Evolutionary conservation across 2,888 invertebrate genomes (phyloP), one percentile per base, ranked within the genome.

Genomic region (Amphimallon solstitiale): DNA sequence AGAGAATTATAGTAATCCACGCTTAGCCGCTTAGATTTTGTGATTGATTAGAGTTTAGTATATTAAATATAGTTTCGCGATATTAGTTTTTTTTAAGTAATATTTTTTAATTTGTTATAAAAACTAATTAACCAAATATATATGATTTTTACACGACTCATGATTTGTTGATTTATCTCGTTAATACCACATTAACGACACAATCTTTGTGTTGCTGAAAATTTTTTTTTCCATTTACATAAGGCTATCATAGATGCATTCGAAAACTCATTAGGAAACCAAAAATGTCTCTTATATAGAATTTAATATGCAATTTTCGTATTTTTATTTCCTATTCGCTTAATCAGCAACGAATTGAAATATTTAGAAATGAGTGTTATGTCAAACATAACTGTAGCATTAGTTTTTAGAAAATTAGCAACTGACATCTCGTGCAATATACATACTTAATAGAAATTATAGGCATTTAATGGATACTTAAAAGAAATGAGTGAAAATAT

Each of bases 1-100:
- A 34, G 29, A 52, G 35, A 52, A 52, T 43, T 15, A 63, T 35
- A 51, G 21, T 56, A 56, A 68, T 71, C 73, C 74, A 73, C 73
- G 74, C 73, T 74, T 74, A 72, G 71, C 66, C 68, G 70, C 69
- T 72, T 74, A 74, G 72, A 71, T 68, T 67, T 67, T 73, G 73
- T 74, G 74, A 73, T 74, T 72, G 71, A 70, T 69, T 66, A 67
- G 66, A 45, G 38, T 68, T 66, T 59, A 64, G 45, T 38, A 40
- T 29, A 62, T 49, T 51, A 62, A 62, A 51, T 40, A 21, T 61
- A 61, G n/a, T 43, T 48, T 17, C 29, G 38, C 54, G 54, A 38
- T 35, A 17, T 60, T 29, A 29, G 29, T 29, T 29, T 34, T 48
- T 62, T 60, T 60, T 46, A 17, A 51, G 21, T 40, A 62, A 29